Evolutionary conservation across 2,888 invertebrate species (phyloP), one percentile per base, ranked within the genome.

Genomic region (Macrosoma leucophasiata): DNA sequence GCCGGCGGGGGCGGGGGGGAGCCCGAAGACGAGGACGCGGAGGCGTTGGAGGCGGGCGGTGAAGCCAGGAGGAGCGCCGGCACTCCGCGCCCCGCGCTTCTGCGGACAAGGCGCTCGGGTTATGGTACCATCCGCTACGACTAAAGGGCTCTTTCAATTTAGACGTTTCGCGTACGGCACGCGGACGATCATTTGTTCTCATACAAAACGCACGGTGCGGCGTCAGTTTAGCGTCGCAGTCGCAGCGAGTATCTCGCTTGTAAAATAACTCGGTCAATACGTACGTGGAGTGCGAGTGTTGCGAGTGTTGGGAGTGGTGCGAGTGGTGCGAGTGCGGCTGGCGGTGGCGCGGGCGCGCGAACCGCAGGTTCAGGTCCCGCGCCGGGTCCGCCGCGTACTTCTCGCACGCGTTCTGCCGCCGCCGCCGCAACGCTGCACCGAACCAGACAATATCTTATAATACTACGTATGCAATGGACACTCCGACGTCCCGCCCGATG

Each of bases 381-480:
- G 92, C 89, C 41, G 92, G 91, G 79, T 95, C 95, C 14, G 91
- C 90, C 13, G 94, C 92, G 76, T 95, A 95, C 76, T 95, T 95
- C 44, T 94, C 94, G 36, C 85, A 84, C 23, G 90, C 89, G 52
- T 92, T 89, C 52, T 93, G 90, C 17, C 95, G 86, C 22, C 91
- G 85, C 2, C 85, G 62, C 11, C 94, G 87, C 20, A 95, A 77
- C 23, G 92, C 93, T 59, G 42, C 1, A 26, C n/a, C 21, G 9
- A 10, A 21, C 5, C 2, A 7, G 13, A 19, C 19, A 25, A n/a
- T n/a, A n/a, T n/a, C n/a, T n/a, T n/a, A n/a, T n/a, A n/a, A n/a
- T n/a, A n/a, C n/a, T n/a, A n/a, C n/a, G n/a, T n/a, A n/a, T n/a
- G n/a, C n/a, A n/a, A n/a, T n/a, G n/a, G n/a, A n/a, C n/a, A n/a